A percentile compares a stretch with the other conserved stretches of the same genome.
phyloP scores from a whole-genome alignment of 2,888 invertebrate genomes.

The Hedychridium roseum region DNA sequence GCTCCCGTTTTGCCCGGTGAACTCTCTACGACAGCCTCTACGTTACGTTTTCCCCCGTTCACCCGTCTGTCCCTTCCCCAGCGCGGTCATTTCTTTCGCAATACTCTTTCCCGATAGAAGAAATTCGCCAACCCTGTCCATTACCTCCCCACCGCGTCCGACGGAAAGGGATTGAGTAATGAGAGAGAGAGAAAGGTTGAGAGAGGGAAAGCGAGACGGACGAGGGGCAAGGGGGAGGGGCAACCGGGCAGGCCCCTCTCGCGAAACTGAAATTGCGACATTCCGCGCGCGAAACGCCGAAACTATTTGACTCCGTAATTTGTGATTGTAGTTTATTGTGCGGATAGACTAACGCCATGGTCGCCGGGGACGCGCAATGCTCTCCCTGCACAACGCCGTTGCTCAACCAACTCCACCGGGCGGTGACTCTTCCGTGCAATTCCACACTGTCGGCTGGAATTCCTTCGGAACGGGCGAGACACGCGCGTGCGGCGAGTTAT shows the following conservation, averaged over 20 bases:
- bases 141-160: too few species aligned
- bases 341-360: constrained; percentile 55
- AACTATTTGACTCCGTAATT: constrained; percentile 64
- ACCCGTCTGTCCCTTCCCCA: constrained; percentile 11
- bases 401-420: constrained; percentile 34
- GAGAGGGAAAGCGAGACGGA: too few species aligned
- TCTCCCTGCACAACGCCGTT: constrained; percentile 22
- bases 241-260: constrained; percentile 41
- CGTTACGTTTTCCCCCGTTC: constrained; percentile 20
- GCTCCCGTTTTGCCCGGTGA: too few species aligned
- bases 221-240: too few species aligned
- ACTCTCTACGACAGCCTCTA: constrained; percentile 17
- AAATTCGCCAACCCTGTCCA: too few species aligned
- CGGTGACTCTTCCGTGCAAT: constrained; percentile 39
- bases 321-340: constrained; percentile 64
- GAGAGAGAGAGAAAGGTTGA: too few species aligned
- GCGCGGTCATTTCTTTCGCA: constrained; percentile 17
- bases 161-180: too few species aligned
- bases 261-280: constrained; percentile 61
- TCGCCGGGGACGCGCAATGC: too few species aligned
- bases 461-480: constrained; percentile 33
- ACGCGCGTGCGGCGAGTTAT: constrained; percentile 30
- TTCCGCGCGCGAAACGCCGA: constrained; percentile 62
- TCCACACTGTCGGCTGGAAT: constrained; percentile 33
- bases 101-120: constrained; percentile 38